Evolutionary conservation across 64 coral and sea anemone species (phyloP), one percentile per base, ranked within the genome.

Genomic region (Anthopleura sola): DNA sequence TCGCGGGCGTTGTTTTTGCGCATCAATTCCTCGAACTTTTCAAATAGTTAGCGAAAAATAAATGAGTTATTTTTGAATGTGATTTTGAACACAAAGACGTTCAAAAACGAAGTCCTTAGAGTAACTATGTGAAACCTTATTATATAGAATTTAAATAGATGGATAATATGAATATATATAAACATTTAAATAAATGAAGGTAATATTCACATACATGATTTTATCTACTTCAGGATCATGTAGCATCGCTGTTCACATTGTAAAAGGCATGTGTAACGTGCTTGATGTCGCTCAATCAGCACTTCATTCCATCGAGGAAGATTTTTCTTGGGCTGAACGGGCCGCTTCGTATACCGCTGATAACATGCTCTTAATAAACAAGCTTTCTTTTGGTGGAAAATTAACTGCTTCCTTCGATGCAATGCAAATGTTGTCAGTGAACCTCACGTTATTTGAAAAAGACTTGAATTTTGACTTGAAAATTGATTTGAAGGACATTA

Each of bases 381-480:
- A 69, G 60, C 80, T 94, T 2, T 66, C 88, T 34, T 94, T 94
- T 83, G 78, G 90, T 40, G 87, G 85, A 2, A 86, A 94, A 56
- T 19, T 91, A 32, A 60, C 93, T 5, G 78, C 93, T 24, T 34
- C 78, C 21, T 32, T 94, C 11, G 9, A 60, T 15, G 37, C 88
- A 23, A 83, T 44, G 12, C 78, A 90, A 28, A 48, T 32, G 60
- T 66, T 90, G 3, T 90, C 88, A n/a, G 93, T 88, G 15, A 85
- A 94, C 69, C 36, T 94, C 13, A 94, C 81, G 33, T 82, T 91
- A 29, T 94, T 94, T 74, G 88, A 86, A 3, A 68, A 85, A 53
- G 60, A 80, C 34, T 78, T 85, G 24, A 66, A 94, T 31, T 94
- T 94, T 28, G 88, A 86, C 14, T 90, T 94, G 51, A 88, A 94